These are phyloP conservation scores for Serranochromis macrocephalus DNA, from an alignment of 2,113 vertebrate species.

Conservation along the genomic window DNA sequence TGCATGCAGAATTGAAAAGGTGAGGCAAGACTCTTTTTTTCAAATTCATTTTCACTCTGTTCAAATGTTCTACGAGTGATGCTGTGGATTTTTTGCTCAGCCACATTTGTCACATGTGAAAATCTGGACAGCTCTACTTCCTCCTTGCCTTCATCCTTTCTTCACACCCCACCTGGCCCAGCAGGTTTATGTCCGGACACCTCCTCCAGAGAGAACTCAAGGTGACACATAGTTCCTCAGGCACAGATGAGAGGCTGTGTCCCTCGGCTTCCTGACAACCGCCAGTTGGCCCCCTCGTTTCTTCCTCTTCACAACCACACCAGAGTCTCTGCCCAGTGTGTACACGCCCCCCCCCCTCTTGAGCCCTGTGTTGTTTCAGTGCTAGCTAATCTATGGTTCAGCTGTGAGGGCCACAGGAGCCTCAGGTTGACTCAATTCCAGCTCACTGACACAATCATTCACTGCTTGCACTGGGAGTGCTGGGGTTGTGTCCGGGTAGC, in stretches of 20 bases:
- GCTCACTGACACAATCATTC: constrained; percentile 62
- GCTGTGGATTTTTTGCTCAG: not conserved
- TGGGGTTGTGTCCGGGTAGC: not conserved
- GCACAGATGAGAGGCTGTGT: constrained; percentile 42
- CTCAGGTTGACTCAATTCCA: constrained; percentile 61
- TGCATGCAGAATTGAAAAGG: not conserved
- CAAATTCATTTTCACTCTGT: not conserved
- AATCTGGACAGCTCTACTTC: constrained; percentile 4
- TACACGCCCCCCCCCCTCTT: not conserved
- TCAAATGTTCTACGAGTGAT: not conserved
- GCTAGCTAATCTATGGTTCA: constrained; percentile 45
- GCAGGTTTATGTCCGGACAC: constrained; percentile 50
- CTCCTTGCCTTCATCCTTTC: constrained; percentile 15
- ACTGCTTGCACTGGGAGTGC: constrained; percentile 36
- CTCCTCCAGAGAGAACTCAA: constrained; percentile 54
- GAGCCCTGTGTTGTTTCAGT: constrained; percentile 44
- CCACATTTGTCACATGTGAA: constrained; percentile 15
- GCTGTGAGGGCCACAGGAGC: constrained; percentile 37
- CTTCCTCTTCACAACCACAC: not conserved
- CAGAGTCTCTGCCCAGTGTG: not conserved
- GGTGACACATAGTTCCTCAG: constrained; percentile 51
- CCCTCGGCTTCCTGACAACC: not conserved
- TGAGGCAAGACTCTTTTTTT: not conserved
- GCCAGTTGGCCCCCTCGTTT: constrained; percentile 1
- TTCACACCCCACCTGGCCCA: constrained; percentile 50